Base-by-base conservation (phyloP, 1,140 invertebrate genomes). In the Hydropsyche tenuis region DNA sequence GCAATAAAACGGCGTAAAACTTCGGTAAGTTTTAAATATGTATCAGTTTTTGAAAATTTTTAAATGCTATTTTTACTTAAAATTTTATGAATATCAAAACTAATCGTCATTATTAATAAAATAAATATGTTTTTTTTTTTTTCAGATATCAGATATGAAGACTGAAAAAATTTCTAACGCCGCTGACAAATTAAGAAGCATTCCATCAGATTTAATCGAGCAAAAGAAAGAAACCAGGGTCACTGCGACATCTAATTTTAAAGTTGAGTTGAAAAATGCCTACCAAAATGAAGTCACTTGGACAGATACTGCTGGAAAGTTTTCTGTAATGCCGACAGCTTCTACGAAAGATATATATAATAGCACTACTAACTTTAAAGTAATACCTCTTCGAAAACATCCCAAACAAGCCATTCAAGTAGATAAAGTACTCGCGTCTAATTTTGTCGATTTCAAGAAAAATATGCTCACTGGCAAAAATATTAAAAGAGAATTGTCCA, bases 401-500 rank as follows among this genome's bases (percentile, higher is more conserved):
- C 69, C 25, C 18, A 72, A 63, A 12, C 53, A 46, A 46, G 68
- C n/a, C 6, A 22, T 56, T n/a, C 16, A 27, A 27, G 69, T 30
- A 23, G 69, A 46, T 37, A 37, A 46, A n/a, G 20, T 2, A 45
- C 16, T 23, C 3, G 2, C 3, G 4, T 53, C 68, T 9, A 1
- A 18, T 2, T 56, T 53, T 56, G 69, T 72, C 5, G 46, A 63
- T 22, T 72, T 72, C 37, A 72, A 72, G 14, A 62, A 16, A 1
- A 56, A 72, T 12, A 63, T 72, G 53, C 37, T 63, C 1, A 37
- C 9, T n/a, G 30, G 30, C 1, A 45, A 46, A 7, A 46, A 62
- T 22, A 23, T 63, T 14, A 72, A 30, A 63, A 25, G 69, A 45
- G 69, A 63, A 11, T 11, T 16, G 5, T 62, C 69, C 0, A 9